Conservation (phyloP, 2,888 invertebrate genomes). For the Drosophila longiperda region DNA sequence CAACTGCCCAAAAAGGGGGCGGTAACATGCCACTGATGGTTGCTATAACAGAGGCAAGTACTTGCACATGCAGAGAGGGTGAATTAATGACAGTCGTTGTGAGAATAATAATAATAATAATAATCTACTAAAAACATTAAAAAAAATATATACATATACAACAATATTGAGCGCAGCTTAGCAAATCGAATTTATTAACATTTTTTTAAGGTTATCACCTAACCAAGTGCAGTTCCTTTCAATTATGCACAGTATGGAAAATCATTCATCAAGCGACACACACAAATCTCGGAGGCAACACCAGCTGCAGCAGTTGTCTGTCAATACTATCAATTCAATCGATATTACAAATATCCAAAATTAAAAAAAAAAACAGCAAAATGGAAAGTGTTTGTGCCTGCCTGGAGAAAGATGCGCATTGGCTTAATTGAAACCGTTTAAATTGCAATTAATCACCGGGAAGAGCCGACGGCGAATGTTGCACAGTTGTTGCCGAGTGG, state of each 20-base stretch:
- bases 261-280: conserved; percentile 18
- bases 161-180: background rate
- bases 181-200: background rate
- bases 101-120: conserved; percentile 1
- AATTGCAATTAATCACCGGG: conserved; percentile 84
- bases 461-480: conserved; percentile 55
- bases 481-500: conserved; percentile 80
- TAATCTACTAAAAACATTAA: background rate
- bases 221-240: conserved; percentile 39
- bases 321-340: conserved; percentile 61
- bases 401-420: conserved; percentile 76
- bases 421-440: conserved; percentile 84
- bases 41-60: conserved; percentile 9
- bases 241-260: conserved; percentile 22
- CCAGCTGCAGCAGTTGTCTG: conserved; percentile 46
- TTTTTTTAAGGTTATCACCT: background rate
- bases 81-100: background rate
- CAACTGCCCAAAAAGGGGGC: conserved; percentile 31
- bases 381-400: conserved; percentile 28
- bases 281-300: conserved; percentile 17
- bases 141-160: background rate
- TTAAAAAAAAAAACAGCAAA: conserved; percentile 2
- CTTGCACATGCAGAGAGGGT: conserved; percentile 6
- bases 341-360: conserved; percentile 35
- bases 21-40: conserved; percentile 11